Conservation (phyloP, 2,888 invertebrate genomes). For the Ormyrus labotus region DNA sequence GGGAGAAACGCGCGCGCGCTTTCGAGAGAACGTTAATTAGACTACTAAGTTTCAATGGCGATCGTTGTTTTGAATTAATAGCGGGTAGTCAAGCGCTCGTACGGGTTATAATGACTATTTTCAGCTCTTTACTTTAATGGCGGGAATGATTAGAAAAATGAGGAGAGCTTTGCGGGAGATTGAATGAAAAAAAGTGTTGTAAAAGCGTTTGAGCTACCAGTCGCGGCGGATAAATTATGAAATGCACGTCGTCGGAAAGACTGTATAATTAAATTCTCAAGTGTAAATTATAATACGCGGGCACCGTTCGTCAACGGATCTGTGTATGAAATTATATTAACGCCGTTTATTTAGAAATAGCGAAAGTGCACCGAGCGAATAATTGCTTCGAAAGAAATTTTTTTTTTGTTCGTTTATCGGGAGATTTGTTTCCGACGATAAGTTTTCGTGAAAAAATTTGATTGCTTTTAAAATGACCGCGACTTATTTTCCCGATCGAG, state of each 20-base stretch:
- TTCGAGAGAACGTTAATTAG: not conserved
- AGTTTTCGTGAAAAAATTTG: no score
- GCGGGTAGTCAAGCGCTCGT: no score
- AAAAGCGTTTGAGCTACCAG: not conserved
- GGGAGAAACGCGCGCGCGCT: not conserved
- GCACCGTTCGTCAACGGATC: slow-evolving; percentile 24
- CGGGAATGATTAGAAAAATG: no score
- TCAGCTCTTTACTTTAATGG: no score
- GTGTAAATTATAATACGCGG: slow-evolving; percentile 44
- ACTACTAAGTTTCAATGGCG: not conserved
- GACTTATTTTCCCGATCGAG: no score
- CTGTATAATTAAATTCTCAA: slow-evolving; percentile 31
- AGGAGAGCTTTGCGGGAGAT: not conserved
- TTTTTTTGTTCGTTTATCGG: no score
- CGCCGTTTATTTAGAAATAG: slow-evolving; percentile 2
- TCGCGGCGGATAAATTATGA: slow-evolving; percentile 17
- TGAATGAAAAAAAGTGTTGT: not conserved
- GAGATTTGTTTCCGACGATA: no score
- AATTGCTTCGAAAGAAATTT: no score
- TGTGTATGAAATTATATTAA: slow-evolving; percentile 24
- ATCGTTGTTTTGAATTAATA: no score
- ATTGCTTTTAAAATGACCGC: no score
- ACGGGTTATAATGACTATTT: no score
- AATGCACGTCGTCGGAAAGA: slow-evolving; percentile 22
- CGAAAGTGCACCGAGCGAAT: slow-evolving; percentile 27